phyloP scores from a whole-genome alignment of 2,113 vertebrate genomes.

The Puffinus mauretanicus region DNA sequence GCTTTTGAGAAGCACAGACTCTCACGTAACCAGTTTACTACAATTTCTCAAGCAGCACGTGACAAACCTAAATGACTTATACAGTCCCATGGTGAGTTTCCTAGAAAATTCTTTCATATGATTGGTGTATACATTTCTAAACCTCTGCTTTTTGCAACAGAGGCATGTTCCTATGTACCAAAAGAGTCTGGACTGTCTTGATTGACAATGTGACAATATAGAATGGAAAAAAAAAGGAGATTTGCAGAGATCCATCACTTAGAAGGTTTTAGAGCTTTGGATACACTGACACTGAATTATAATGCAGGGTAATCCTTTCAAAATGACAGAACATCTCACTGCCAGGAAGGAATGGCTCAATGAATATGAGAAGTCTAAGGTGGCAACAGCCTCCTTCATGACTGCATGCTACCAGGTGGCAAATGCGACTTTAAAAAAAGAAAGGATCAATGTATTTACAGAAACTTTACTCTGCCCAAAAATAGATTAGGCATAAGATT shows the following conservation, averaged over 20 bases:
- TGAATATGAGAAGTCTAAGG: background rate
- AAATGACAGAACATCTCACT: background rate
- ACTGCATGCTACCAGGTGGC: background rate
- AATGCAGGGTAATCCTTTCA: constrained; percentile 27
- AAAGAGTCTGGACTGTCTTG: background rate
- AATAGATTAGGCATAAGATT: background rate
- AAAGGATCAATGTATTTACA: background rate
- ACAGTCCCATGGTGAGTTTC: background rate
- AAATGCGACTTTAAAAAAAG: background rate
- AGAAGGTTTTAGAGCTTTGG: constrained; percentile 3
- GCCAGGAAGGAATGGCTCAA: background rate
- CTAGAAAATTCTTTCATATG: background rate
- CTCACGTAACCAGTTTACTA: background rate
- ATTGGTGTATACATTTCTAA: background rate
- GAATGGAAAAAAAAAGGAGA: background rate
- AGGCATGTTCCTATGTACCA: background rate
- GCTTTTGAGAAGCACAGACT: background rate
- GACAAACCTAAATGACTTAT: background rate
- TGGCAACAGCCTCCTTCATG: background rate
- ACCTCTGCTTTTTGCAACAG: background rate
- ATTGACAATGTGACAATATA: background rate
- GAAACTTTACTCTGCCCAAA: background rate
- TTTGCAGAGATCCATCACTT: background rate
- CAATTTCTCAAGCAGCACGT: background rate
- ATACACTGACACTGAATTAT: constrained; percentile 8